Evolutionary conservation across 2,888 invertebrate species (phyloP), one percentile per base, ranked within the genome.

Genomic region (Bembecia ichneumoniformis): DNA sequence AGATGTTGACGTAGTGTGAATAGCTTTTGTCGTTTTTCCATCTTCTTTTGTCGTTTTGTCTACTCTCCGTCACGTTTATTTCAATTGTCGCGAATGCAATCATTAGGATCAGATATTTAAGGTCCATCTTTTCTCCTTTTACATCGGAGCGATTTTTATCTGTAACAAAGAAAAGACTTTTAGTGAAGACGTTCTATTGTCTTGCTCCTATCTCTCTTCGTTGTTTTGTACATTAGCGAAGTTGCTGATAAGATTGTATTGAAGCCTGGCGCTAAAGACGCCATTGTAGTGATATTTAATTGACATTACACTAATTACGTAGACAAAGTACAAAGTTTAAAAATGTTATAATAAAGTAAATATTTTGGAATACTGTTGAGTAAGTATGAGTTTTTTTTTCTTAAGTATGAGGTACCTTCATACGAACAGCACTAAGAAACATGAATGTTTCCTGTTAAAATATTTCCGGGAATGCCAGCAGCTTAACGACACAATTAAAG

Each of bases 1-100:
- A 91, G 52, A 90, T 83, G 68, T 90, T 90, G 44, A 82, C 78
- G 60, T 82, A 82, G 56, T 78, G 82, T 3, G 86, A 83, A 55
- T 82, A 80, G 47, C 74, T 69, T 61, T 81, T 86, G 53, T 86
- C 86, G 47, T 71, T 81, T 58, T 86, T 87, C 80, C 82, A 84
- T 64, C 86, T 68, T 49, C 83, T 72, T 68, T 84, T 84, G 58
- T 87, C 86, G 58, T 71, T 84, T 56, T 84, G 86, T 60, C 86
- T 73, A 55, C 84, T 83, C 59, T 84, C 86, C 2, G 83, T 84
- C 52, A 83, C 74, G 62, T 84, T 84, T 66, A 87, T 84, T 74
- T 84, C 81, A 48, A 84, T 76, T 17, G 77, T 83, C 52, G 84
- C 76, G 59, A 84, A 81, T 49, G 83, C 82, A 62, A 86, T 82